A percentile compares a stretch with the other conserved stretches of the same genome.
Conservation (phyloP, 1,140 invertebrate genomes). For the Sycobia sp. region DNA sequence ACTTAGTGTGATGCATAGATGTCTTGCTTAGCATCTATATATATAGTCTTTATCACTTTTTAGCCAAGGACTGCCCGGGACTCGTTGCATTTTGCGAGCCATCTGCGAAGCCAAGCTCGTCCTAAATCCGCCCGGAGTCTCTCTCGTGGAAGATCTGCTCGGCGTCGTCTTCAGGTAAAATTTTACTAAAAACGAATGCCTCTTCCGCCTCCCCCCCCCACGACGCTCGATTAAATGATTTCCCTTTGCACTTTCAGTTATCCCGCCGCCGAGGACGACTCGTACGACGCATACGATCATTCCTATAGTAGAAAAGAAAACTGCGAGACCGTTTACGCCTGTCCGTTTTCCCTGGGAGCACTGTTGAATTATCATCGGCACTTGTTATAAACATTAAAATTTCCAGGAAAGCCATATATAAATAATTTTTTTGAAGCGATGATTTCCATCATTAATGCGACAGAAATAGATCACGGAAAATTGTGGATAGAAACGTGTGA, state of each 20-base stretch:
- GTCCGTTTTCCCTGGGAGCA: no score
- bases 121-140: slow-evolving; percentile 65
- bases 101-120: slow-evolving; percentile 70
- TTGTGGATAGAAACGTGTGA: no score
- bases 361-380: no score
- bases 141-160: slow-evolving; percentile 71
- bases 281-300: slow-evolving; percentile 43
- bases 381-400: no score
- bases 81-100: slow-evolving; percentile 68
- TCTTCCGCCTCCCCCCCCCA: no score
- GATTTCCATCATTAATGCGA: no score
- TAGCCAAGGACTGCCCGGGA: slow-evolving; percentile 70
- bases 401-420: no score
- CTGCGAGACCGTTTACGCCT: slow-evolving; percentile 49
- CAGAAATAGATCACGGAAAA: no score
- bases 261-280: background rate
- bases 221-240: background rate
- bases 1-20: no score
- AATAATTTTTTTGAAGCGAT: no score
- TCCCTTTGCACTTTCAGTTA: slow-evolving; percentile 13
- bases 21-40: no score
- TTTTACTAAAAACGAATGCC: no score
- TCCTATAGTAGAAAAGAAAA: slow-evolving; percentile 44
- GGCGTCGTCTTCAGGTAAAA: slow-evolving; percentile 68
- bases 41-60: slow-evolving; percentile 38